Conservation (phyloP, 2,797 vertebrate species). For the Halcyon leucocephala region DNA sequence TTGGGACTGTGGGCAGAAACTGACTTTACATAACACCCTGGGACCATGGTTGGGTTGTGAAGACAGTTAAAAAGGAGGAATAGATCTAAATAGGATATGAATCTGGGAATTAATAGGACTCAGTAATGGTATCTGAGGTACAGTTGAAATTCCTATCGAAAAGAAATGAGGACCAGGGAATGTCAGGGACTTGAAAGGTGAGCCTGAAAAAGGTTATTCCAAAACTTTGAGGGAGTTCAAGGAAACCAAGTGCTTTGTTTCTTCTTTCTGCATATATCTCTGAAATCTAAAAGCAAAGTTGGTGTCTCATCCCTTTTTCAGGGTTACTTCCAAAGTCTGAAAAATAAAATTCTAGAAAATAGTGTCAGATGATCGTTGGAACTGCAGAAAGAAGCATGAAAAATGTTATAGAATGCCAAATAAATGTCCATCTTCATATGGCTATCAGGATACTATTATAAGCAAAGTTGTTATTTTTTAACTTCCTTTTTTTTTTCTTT, state of each 20-base stretch:
- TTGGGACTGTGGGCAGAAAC: not conserved
- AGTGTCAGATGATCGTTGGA: not conserved
- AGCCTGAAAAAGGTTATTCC: not conserved
- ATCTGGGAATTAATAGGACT: not conserved
- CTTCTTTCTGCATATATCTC: not conserved
- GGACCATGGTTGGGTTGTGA: not conserved
- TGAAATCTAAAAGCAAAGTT: not conserved
- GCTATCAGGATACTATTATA: not conserved
- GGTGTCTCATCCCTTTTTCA: not conserved
- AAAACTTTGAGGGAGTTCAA: not conserved
- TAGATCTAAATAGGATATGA: not conserved
- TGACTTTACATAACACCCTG: not conserved
- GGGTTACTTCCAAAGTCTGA: not conserved
- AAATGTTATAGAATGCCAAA: not conserved
- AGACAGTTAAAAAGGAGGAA: not conserved
- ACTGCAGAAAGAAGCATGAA: not conserved
- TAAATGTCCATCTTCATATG: not conserved
- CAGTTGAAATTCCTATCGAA: not conserved
- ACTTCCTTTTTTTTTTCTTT: not conserved
- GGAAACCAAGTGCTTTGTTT: not conserved
- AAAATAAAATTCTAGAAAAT: not conserved
- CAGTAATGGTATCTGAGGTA: not conserved
- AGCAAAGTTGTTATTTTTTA: not conserved
- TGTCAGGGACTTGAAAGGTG: not conserved
- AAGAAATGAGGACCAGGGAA: not conserved